These are phyloP conservation scores for Coreius guichenoti DNA, from an alignment of 2,797 vertebrate species.

Conservation along the genomic window DNA sequence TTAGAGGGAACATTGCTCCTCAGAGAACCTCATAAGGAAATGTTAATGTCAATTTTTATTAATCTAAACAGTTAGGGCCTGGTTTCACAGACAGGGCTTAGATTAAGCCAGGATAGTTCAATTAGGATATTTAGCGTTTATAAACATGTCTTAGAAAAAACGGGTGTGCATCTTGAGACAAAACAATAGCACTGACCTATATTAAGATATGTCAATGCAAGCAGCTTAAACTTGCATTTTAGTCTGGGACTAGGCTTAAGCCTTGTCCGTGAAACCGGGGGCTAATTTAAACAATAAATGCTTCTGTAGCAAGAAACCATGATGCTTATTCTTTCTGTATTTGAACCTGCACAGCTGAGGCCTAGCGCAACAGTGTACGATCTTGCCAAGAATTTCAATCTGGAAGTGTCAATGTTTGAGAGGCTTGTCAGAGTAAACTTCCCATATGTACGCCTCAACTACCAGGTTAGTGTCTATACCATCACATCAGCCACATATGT, in stretches of 20 bases:
- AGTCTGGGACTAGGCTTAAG: not conserved
- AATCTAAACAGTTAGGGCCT: not conserved
- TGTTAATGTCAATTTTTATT: not conserved
- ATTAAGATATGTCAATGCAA: not conserved
- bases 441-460: conserved; percentile 89
- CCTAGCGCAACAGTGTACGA: conserved; percentile 94
- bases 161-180: not conserved
- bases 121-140: not conserved
- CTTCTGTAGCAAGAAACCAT: not conserved
- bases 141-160: not conserved
- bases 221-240: not conserved
- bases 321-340: not conserved
- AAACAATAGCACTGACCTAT: not conserved
- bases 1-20: too few species aligned
- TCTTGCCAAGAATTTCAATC: conserved; percentile 90
- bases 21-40: not conserved
- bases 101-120: not conserved
- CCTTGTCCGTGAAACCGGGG: not conserved
- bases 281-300: not conserved
- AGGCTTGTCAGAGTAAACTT: conserved; percentile 86
- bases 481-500: not conserved
- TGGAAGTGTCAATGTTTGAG: conserved; percentile 97
- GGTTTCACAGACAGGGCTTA: not conserved
- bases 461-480: conserved; percentile 83
- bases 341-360: conserved; percentile 81